phyloP scores from a whole-genome alignment of 2,888 invertebrate genomes.

The Encarsia formosa region DNA sequence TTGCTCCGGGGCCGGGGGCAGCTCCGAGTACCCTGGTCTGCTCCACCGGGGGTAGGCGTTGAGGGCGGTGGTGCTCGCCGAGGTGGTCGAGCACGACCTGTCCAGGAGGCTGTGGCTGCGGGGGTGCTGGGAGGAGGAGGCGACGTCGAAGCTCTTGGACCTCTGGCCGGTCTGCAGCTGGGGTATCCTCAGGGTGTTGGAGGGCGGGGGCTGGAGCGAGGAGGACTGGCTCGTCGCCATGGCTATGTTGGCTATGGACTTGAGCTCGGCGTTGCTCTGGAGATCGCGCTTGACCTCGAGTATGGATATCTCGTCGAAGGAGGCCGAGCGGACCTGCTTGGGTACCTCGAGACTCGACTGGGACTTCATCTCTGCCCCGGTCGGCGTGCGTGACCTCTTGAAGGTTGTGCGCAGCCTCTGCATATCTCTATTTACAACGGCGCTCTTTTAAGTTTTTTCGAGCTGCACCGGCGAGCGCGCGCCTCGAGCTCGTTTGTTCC shows the following conservation, averaged over 20 bases:
- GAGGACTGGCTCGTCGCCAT: constrained; percentile 23
- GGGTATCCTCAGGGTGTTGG: constrained; percentile 59
- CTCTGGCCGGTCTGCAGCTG: constrained; percentile 62
- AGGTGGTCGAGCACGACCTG: constrained; percentile 26
- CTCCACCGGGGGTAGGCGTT: too few relatives aligned
- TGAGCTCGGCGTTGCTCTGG: constrained; percentile 17
- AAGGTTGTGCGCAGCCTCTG: constrained; percentile 80
- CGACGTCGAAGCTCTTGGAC: constrained; percentile 76
- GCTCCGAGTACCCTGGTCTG: constrained; percentile 28
- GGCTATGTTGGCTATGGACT: constrained; percentile 25
- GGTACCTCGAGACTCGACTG: constrained; percentile 89
- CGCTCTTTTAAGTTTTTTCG: too few relatives aligned
- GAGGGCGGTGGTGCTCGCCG: too few relatives aligned
- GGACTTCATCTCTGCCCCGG: constrained; percentile 86
- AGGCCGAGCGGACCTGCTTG: constrained; percentile 83
- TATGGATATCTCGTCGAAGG: constrained; percentile 84
- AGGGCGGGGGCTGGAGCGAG: background rate
- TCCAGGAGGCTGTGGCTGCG: constrained; percentile 10
- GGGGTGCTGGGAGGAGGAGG: too few relatives aligned
- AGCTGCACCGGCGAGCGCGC: too few relatives aligned
- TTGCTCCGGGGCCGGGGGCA: constrained; percentile 16
- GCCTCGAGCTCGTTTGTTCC: too few relatives aligned
- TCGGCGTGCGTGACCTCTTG: constrained; percentile 82
- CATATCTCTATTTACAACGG: too few relatives aligned
- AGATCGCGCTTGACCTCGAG: constrained; percentile 54